Conservation (phyloP, 1,140 invertebrate genomes). For the Drosophila navojoa region DNA sequence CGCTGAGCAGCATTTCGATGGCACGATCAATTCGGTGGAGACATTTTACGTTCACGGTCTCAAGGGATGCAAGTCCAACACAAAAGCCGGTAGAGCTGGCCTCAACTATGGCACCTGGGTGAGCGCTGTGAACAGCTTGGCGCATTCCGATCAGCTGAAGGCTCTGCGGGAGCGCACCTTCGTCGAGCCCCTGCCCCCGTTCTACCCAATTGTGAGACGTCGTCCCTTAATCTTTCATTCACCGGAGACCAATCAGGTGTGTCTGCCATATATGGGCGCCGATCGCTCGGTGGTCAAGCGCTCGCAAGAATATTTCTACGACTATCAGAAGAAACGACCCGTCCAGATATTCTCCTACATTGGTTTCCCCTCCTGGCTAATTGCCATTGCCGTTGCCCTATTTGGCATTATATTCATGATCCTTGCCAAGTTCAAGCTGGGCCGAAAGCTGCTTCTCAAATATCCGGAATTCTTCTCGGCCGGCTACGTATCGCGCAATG, state of each 20-base stretch:
- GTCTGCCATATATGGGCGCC: constrained; percentile 90
- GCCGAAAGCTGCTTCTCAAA: constrained; percentile 87
- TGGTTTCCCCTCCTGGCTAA: constrained; percentile 82
- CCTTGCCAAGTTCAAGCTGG: constrained; percentile 87
- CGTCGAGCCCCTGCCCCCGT: constrained; percentile 86
- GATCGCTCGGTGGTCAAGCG: constrained; percentile 92
- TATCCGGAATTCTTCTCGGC: constrained; percentile 90
- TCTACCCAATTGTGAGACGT: constrained; percentile 86
- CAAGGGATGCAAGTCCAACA: constrained; percentile 66
- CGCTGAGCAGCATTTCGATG: constrained; percentile 89
- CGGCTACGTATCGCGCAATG: constrained; percentile 88
- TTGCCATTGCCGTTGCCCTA: constrained; percentile 84
- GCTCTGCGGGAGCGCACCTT: constrained; percentile 87
- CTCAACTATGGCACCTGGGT: constrained; percentile 88
- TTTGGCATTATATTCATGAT: constrained; percentile 87
- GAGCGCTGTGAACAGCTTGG: constrained; percentile 90
- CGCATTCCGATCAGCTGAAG: constrained; percentile 87
- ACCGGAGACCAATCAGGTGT: constrained; percentile 85
- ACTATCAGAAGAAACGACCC: constrained; percentile 85
- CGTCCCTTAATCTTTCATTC: constrained; percentile 86
- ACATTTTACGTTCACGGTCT: constrained; percentile 86
- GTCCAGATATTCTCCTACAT: constrained; percentile 88
- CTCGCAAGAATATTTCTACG: constrained; percentile 90
- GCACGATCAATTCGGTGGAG: constrained; percentile 91
- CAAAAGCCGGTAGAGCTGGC: constrained; percentile 29